Evolutionary conservation across 1,140 invertebrate species (phyloP), one percentile per base, ranked within the genome.

Genomic region (Megalopta genalis): DNA sequence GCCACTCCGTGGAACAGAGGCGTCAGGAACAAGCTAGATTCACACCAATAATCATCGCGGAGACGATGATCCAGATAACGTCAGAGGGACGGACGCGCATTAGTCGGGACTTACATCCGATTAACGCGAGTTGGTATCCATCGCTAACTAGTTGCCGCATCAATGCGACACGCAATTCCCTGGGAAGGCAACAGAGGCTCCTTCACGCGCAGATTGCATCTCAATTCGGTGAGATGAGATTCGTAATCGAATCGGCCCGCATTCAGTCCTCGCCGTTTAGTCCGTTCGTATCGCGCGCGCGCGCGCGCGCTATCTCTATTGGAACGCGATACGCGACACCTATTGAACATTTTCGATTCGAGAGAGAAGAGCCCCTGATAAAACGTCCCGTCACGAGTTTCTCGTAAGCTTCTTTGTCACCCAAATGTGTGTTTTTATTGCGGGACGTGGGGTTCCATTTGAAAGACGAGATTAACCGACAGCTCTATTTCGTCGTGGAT

Each of bases 31-130:
- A 59, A 54, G 4, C 21, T 18, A 32, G 18, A 52, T 39, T 39
- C 68, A 1, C 5, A 21, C 49, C 23, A 60, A 78, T 72, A 72
- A 25, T 27, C 32, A 78, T 78, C 68, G 69, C 18, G 59, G 68
- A 37, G 70, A 68, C 27, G 80, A 83, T 79, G 46, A 76, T 49
- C 65, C 37, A 39, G 83, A 84, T 85, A 83, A 83, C 71, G 81
- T 84, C 82, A 76, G 37, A 7, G 77, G 71, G 77, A 85, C 77
- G 77, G 82, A 84, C 62, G 42, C 67, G 67, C 63, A 85, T 83
- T 85, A 85, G 67, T 85, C 82, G 49, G 63, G 62, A 85, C 77
- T 80, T 76, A 77, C 77, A 84, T 72, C 71, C 83, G 69, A 85
- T 85, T 85, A 85, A 83, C 77, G 77, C 54, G 54, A 32, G 27